phyloP scores from a whole-genome alignment of 2,113 vertebrate species.

The Porphyrio hochstetteri region DNA sequence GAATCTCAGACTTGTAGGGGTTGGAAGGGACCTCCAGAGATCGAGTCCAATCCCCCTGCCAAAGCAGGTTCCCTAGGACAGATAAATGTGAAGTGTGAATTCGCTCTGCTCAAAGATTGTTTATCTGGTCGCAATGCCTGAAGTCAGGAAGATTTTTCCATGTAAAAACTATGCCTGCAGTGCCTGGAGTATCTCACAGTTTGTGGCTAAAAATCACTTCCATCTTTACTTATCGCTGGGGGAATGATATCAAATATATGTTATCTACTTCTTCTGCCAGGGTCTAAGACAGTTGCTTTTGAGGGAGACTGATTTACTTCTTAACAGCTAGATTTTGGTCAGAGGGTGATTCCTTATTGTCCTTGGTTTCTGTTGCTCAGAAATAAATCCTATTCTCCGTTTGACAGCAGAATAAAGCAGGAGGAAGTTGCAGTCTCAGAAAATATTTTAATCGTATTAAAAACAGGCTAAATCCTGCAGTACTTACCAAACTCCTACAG shows the following conservation, averaged over 20 bases:
- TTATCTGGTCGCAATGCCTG: neutral
- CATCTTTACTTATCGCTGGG: neutral
- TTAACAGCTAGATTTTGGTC: neutral
- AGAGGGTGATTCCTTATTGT: neutral
- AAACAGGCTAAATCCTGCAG: neutral
- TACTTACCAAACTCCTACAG: neutral
- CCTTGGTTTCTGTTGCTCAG: neutral
- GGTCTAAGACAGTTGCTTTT: neutral
- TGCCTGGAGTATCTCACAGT: neutral
- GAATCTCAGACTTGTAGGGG: too few species aligned
- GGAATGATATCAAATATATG: constrained; percentile 5
- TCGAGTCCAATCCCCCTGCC: too few species aligned
- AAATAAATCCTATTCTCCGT: constrained; percentile 4
- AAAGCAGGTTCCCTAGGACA: neutral
- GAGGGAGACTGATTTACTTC: neutral
- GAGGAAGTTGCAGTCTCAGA: neutral
- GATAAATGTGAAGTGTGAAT: neutral
- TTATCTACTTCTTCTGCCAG: constrained; percentile 5
- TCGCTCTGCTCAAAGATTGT: neutral
- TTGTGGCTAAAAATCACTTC: constrained; percentile 31
- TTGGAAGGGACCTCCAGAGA: too few species aligned
- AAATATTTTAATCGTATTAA: constrained; percentile 22
- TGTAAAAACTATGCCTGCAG: neutral
- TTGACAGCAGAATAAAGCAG: constrained; percentile 6
- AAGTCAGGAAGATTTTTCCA: neutral